Evolutionary conservation across 1,140 invertebrate genomes (phyloP).

Genomic region (Battus philenor): DNA sequence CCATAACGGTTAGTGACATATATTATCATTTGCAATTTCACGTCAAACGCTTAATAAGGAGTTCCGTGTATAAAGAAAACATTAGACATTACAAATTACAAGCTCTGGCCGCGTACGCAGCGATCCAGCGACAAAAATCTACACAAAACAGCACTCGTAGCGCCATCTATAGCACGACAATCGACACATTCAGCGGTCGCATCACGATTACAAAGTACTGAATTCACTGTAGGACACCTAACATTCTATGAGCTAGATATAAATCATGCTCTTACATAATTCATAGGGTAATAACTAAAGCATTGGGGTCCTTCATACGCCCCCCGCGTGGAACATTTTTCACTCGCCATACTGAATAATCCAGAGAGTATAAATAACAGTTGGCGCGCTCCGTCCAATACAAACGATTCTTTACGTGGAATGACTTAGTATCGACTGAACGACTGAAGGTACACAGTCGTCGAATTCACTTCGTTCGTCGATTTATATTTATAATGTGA

Average conservation of each 20-base stretch:
- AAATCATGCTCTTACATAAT: conserved; percentile 58
- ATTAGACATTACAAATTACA: no score
- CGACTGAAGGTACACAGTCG: not conserved
- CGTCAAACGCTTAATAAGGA: no score
- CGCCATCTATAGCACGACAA: conserved; percentile 6
- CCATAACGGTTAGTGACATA: no score
- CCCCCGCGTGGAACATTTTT: conserved; percentile 59
- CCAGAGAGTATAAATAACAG: conserved; percentile 34
- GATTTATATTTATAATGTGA: no score
- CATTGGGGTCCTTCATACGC: conserved; percentile 35
- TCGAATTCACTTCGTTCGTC: not conserved
- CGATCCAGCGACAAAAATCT: conserved; percentile 8
- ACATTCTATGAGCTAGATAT: no score
- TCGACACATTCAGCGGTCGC: conserved; percentile 10
- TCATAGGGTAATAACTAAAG: conserved; percentile 56
- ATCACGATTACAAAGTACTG: conserved; percentile 16
- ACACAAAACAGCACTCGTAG: conserved; percentile 3
- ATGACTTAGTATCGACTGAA: conserved; percentile 22
- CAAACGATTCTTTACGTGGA: conserved; percentile 31
- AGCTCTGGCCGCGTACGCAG: no score
- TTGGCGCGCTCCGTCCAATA: conserved; percentile 12
- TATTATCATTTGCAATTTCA: no score
- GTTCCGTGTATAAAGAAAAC: no score
- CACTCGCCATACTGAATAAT: conserved; percentile 46
- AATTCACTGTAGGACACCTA: conserved; percentile 7